Percentiles rank a stretch among this genome's conserved stretches.
Conservation (phyloP, 2,113 vertebrate species). For the Mustela lutreola region DNA sequence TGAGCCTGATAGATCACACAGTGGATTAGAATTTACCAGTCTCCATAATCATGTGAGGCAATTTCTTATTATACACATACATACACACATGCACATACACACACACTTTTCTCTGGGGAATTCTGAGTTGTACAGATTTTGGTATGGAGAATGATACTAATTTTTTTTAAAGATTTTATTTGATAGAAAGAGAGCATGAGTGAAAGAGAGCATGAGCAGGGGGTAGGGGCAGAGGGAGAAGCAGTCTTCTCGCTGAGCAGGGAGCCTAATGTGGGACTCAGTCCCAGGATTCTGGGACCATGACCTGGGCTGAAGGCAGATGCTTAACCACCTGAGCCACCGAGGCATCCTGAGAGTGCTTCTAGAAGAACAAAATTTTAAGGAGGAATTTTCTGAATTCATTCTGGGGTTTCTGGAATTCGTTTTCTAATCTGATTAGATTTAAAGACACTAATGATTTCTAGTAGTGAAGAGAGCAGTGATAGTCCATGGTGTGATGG, state of each 20-base stretch:
- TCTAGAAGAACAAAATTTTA: background rate
- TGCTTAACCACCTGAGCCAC: too few species aligned
- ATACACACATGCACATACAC: background rate
- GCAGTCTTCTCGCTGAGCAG: too few species aligned
- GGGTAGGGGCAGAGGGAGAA: too few species aligned
- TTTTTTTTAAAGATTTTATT: too few species aligned
- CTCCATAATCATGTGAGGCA: background rate
- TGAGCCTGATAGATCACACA: background rate
- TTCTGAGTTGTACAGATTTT: background rate
- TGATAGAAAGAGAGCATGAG: too few species aligned
- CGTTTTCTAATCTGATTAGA: background rate
- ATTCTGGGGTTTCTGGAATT: background rate
- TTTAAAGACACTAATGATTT: background rate
- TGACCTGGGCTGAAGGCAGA: too few species aligned
- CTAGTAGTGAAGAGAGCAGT: background rate
- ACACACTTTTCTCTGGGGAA: background rate
- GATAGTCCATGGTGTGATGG: background rate
- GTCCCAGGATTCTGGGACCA: too few species aligned
- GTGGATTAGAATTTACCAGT: background rate
- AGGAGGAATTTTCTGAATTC: background rate
- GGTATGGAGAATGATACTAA: background rate
- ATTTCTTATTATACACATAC: background rate
- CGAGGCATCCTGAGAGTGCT: background rate
- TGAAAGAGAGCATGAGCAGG: too few species aligned
- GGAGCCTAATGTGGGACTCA: too few species aligned